phyloP scores from a whole-genome alignment of 1,140 invertebrate genomes.

The Drosophila miranda region DNA sequence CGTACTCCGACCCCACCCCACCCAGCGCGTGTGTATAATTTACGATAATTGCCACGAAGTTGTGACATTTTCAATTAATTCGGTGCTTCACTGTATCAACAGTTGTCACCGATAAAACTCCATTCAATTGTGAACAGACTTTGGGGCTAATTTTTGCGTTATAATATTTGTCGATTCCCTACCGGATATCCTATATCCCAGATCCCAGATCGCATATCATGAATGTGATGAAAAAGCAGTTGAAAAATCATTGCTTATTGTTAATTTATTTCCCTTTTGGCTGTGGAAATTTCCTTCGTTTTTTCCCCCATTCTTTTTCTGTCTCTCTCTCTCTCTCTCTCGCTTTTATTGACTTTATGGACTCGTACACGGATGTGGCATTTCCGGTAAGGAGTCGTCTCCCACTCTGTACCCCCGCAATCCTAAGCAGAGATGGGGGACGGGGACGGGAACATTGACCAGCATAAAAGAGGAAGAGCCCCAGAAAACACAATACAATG shows the following conservation, averaged over 20 bases:
- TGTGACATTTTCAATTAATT: constrained; percentile 73
- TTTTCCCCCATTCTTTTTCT: constrained; percentile 34
- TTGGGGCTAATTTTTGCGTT: constrained; percentile 11
- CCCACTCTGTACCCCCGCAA: constrained; percentile 37
- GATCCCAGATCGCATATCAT: constrained; percentile 37
- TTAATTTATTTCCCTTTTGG: constrained; percentile 76
- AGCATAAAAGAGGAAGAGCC: constrained; percentile 44
- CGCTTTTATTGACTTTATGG: constrained; percentile 36
- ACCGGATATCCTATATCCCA: constrained; percentile 23
- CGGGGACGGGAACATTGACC: constrained; percentile 55
- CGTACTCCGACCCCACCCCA: background rate
- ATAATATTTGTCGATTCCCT: background rate
- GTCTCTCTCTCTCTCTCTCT: constrained; percentile 27
- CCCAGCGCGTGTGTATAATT: constrained; percentile 60
- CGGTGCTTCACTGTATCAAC: constrained; percentile 5
- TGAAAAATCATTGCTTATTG: constrained; percentile 69
- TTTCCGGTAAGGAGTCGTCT: constrained; percentile 56
- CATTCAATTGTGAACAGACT: background rate
- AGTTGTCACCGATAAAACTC: constrained; percentile 13
- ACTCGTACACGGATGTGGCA: constrained; percentile 68
- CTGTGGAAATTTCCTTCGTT: constrained; percentile 54
- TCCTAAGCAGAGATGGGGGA: constrained; percentile 12
- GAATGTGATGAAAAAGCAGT: constrained; percentile 33
- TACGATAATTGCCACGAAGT: constrained; percentile 72
- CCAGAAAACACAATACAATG: constrained; percentile 38